Evolutionary conservation across 1,140 invertebrate genomes (phyloP).

Genomic region (Alviniconcha marisindica): DNA sequence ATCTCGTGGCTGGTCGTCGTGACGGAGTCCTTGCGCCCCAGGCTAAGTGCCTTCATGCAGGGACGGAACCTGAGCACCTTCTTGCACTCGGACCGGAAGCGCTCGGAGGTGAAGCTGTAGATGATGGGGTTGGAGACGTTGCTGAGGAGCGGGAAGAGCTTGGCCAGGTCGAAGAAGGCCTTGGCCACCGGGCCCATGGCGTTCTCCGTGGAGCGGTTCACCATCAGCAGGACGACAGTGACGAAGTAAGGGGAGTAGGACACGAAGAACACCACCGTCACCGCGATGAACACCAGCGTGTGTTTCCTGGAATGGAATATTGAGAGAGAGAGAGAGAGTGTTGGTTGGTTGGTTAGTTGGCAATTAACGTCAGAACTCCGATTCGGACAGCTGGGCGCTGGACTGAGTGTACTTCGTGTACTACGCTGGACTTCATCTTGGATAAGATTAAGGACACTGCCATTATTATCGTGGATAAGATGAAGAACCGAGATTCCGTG

Average conservation of each 20-base stretch:
- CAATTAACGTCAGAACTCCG: too few species aligned
- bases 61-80: slow-evolving; percentile 44
- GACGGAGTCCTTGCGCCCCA: neutral
- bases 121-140: slow-evolving; percentile 52
- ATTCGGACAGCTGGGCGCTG: too few species aligned
- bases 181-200: slow-evolving; percentile 39
- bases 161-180: slow-evolving; percentile 49
- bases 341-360: too few species aligned
- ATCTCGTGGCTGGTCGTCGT: slow-evolving; percentile 32
- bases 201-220: slow-evolving; percentile 22
- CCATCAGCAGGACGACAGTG: slow-evolving; percentile 38
- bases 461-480: too few species aligned
- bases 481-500: too few species aligned
- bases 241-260: slow-evolving; percentile 51
- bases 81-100: slow-evolving; percentile 45
- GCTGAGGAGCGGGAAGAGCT: slow-evolving; percentile 45
- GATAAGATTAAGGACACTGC: too few species aligned
- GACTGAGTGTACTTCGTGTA: too few species aligned
- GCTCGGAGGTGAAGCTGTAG: slow-evolving; percentile 52
- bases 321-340: too few species aligned
- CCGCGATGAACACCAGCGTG: slow-evolving; percentile 49
- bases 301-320: slow-evolving; percentile 28
- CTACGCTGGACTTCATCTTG: too few species aligned
- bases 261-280: slow-evolving; percentile 51
- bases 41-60: neutral